Evolutionary conservation across 2,888 invertebrate genomes (phyloP).

Genomic region (Polyploca ridens): DNA sequence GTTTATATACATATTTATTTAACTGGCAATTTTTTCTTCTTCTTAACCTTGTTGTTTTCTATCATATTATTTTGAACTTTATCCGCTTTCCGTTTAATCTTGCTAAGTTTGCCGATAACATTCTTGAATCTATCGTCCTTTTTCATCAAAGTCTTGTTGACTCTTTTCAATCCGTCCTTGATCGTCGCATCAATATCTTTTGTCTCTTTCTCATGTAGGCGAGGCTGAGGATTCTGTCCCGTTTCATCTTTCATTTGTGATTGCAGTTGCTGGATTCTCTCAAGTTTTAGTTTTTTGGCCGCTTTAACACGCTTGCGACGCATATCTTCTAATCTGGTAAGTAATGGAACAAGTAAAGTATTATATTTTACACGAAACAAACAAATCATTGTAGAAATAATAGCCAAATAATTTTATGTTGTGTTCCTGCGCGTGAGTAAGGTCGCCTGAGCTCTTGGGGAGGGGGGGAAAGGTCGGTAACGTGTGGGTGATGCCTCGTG

Average conservation of each 20-base stretch:
- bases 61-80: conserved; percentile 43
- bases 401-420: no score
- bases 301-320: conserved; percentile 70
- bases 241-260: conserved; percentile 53
- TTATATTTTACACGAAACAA: not conserved
- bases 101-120: conserved; percentile 74
- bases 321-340: conserved; percentile 75
- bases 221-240: conserved; percentile 34
- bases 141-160: conserved; percentile 76
- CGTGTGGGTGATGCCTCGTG: no score
- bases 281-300: conserved; percentile 73
- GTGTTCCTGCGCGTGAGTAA: no score
- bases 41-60: conserved; percentile 39
- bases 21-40: conserved; percentile 45
- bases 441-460: no score
- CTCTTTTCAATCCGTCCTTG: conserved; percentile 66
- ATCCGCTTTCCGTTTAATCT: conserved; percentile 76
- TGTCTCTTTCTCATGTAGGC: conserved; percentile 40
- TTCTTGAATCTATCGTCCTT: conserved; percentile 77
- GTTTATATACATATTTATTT: conserved; percentile 21
- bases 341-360: conserved; percentile 13
- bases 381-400: no score
- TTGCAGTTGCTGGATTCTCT: conserved; percentile 68
- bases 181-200: conserved; percentile 66
- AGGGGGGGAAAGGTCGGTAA: no score